Evolutionary conservation across 2,888 invertebrate species (phyloP).

Genomic region (Dicyrtomina minuta): DNA sequence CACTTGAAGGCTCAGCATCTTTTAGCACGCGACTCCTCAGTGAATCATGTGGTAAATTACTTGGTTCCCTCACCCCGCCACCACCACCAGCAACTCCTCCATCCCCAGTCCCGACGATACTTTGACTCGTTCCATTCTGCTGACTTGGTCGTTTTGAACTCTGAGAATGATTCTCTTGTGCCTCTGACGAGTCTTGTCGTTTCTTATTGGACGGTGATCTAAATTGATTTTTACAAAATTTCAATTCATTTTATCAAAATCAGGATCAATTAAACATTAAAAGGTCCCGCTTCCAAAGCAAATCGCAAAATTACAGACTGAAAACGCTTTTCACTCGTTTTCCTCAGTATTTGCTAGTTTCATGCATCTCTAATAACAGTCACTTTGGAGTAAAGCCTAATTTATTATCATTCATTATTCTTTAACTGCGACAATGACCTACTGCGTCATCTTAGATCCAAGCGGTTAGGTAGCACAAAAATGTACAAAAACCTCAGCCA

Average conservation of each 20-base stretch:
- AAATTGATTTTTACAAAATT: not conserved
- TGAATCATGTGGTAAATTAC: constrained; percentile 31
- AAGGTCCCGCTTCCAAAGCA: not conserved
- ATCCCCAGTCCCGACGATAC: constrained; percentile 34
- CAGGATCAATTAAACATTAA: not conserved
- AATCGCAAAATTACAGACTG: not conserved
- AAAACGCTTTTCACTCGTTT: not conserved
- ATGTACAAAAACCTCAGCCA: too few species aligned
- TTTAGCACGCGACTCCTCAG: constrained; percentile 55
- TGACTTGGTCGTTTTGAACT: constrained; percentile 43
- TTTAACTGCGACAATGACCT: too few species aligned
- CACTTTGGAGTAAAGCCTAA: too few species aligned
- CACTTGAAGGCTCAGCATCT: constrained; percentile 63
- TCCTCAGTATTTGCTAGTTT: not conserved
- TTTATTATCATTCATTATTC: too few species aligned
- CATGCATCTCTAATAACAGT: too few species aligned
- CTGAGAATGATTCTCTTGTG: constrained; percentile 44
- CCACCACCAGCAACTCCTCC: constrained; percentile 20
- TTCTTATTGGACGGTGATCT: constrained; percentile 31
- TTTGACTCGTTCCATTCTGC: constrained; percentile 47
- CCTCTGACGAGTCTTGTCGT: constrained; percentile 30
- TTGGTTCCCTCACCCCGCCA: constrained; percentile 16
- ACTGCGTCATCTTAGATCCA: too few species aligned
- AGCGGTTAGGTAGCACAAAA: too few species aligned
- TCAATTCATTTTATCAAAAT: not conserved